Evolutionary conservation across 2,113 vertebrate species (phyloP), one percentile per base, ranked within the genome.

Genomic region (Glaucomys volans): DNA sequence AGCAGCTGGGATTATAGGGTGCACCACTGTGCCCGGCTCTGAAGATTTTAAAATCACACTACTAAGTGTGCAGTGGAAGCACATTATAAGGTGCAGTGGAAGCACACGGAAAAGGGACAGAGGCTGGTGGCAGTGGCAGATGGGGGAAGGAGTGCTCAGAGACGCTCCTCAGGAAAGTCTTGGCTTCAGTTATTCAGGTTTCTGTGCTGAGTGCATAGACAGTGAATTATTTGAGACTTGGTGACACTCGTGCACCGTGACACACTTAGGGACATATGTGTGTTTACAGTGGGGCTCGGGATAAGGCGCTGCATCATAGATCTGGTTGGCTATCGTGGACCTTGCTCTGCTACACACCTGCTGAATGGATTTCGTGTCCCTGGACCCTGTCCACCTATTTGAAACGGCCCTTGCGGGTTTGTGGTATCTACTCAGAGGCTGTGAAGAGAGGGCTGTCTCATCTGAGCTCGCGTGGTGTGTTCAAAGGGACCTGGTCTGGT

Each of bases 301-400:
- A 26, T 1, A 44, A 20, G 47, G 30, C 37, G 9, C 0, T 8
- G 10, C 4, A 8, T 50, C 30, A 0, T 1, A 11, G 64, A n/a
- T 3, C n/a, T 32, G 42, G 47, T 6, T 75, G 16, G 30, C 1
- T 32, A 16, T 3, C 0, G 6, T 18, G 54, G 24, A 2, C 67
- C 52, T 75, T 40, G 30, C 1, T 74, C 37, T 42, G 30, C 37
- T 14, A 14, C 91, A 74, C 35, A 26, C 13, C 57, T 47, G 47
- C 12, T 57, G 37, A 72, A 66, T 47, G 47, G 30, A 32, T 24
- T 37, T 54, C 40, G 9, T 28, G 72, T 52, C 16, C 64, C n/a
- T 30, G 2, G n/a, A 20, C 17, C 40, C 30, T 54, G 77, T 77
- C 89, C 24, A 59, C 26, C 28, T 32, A 4, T 47, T 64, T 71